phyloP scores from a whole-genome alignment of 2,797 vertebrate genomes.

The Ctenopoma kingsleyae region DNA sequence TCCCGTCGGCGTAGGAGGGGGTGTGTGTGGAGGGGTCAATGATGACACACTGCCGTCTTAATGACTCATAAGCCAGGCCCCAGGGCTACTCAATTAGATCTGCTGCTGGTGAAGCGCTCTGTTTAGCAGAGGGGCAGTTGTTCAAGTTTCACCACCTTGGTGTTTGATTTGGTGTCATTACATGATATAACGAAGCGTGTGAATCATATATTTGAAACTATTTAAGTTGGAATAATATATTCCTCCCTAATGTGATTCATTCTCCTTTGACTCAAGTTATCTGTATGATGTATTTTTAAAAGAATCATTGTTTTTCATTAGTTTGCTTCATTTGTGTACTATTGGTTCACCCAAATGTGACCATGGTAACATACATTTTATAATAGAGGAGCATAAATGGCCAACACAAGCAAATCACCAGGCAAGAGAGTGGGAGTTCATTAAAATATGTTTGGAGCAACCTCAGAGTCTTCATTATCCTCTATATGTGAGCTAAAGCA shows the following conservation, averaged over 20 bases:
- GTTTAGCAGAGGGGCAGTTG: constrained; percentile 44
- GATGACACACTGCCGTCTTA: constrained; percentile 75
- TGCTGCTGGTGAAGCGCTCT: constrained; percentile 26
- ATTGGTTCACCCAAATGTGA: constrained; percentile 5
- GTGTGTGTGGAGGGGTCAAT: constrained; percentile 63
- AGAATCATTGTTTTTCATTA: background rate
- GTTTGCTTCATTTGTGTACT: background rate
- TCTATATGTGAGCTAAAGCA: constrained; percentile 40
- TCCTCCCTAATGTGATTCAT: too few species aligned
- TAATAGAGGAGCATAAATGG: constrained; percentile 26
- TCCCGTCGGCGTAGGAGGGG: constrained; percentile 50
- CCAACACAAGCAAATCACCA: constrained; percentile 46
- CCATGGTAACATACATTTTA: constrained; percentile 40
- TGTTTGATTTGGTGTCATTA: constrained; percentile 48
- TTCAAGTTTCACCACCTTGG: constrained; percentile 48
- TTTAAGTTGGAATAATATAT: background rate
- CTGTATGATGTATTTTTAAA: background rate
- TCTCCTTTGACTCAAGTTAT: background rate
- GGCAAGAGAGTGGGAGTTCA: constrained; percentile 40
- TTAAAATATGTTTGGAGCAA: constrained; percentile 38
- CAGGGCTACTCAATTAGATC: constrained; percentile 62
- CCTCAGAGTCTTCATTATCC: constrained; percentile 41
- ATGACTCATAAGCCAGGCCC: constrained; percentile 71
- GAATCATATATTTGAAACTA: constrained; percentile 11
- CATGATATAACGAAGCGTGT: constrained; percentile 18